phyloP scores from a whole-genome alignment of 1,140 invertebrate genomes.

The Pectinophora gossypiella region DNA sequence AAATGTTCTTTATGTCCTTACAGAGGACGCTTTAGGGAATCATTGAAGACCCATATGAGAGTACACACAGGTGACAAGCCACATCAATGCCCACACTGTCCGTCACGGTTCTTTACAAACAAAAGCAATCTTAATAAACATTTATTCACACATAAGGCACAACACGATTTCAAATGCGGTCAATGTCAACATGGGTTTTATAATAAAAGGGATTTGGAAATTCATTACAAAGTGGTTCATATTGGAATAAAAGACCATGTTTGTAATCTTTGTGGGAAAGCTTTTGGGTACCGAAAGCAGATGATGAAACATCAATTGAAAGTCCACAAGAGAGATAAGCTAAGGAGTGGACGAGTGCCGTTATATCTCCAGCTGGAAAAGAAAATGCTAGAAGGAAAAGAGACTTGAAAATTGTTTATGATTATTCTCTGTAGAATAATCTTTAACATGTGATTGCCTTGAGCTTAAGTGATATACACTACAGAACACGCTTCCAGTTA shows the following conservation, averaged over 20 bases:
- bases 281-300: conserved; percentile 70
- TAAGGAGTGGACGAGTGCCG: conserved; percentile 50
- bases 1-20: conserved; percentile 61
- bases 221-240: conserved; percentile 69
- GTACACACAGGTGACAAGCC: conserved; percentile 72
- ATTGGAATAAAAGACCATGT: conserved; percentile 71
- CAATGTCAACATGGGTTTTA: conserved; percentile 50
- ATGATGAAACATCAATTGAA: conserved; percentile 74
- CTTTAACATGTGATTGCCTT: too few species aligned
- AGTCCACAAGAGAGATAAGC: conserved; percentile 69
- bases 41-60: conserved; percentile 71
- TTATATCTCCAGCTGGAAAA: conserved; percentile 40
- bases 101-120: conserved; percentile 59
- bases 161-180: conserved; percentile 55
- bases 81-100: conserved; percentile 69
- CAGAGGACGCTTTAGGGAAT: conserved; percentile 52
- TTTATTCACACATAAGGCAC: conserved; percentile 42
- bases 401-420: too few species aligned
- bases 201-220: conserved; percentile 45
- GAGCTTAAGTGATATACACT: too few species aligned
- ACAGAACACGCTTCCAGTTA: too few species aligned
- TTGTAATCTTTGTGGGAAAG: conserved; percentile 71
- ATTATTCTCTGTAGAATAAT: too few species aligned
- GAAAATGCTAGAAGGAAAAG: conserved; percentile 16
- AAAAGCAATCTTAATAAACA: conserved; percentile 75